These are phyloP conservation scores for Scaptomyza caliginosa DNA, from an alignment of 2,888 invertebrate species.

Conservation along the genomic window DNA sequence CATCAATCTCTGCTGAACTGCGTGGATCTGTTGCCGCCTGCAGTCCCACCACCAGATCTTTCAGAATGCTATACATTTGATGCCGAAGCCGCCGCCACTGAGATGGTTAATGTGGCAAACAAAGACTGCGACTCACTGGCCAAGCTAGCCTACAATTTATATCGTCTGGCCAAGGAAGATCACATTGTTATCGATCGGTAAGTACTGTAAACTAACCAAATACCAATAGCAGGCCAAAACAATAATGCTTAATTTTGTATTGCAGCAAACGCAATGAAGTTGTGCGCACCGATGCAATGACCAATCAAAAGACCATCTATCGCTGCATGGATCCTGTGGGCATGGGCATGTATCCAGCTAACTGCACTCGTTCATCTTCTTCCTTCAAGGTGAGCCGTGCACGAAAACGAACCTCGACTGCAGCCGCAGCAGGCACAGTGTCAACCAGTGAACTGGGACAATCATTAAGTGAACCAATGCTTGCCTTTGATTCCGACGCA, in stretches of 20 bases:
- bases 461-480: background rate
- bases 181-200: slow-evolving; percentile 82
- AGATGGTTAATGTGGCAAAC: slow-evolving; percentile 56
- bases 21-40: slow-evolving; percentile 36
- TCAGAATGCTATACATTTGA: slow-evolving; percentile 39
- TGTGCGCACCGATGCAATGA: slow-evolving; percentile 72
- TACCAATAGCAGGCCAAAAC: background rate
- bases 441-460: background rate
- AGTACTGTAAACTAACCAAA: background rate
- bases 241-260: background rate
- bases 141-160: slow-evolving; percentile 79
- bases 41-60: slow-evolving; percentile 15
- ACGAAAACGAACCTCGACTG: slow-evolving; percentile 50
- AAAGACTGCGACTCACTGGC: slow-evolving; percentile 73
- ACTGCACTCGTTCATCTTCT: background rate
- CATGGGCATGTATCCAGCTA: slow-evolving; percentile 62
- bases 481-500: slow-evolving; percentile 12
- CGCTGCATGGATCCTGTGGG: slow-evolving; percentile 77
- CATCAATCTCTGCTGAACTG: slow-evolving; percentile 31
- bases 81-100: slow-evolving; percentile 33
- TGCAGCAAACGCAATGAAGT: slow-evolving; percentile 80
- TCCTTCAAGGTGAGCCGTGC: slow-evolving; percentile 58
- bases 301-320: slow-evolving; percentile 81
- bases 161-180: slow-evolving; percentile 77
- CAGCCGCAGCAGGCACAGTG: slow-evolving; percentile 1